Evolutionary conservation across 1,140 invertebrate genomes (phyloP), one percentile per base, ranked within the genome.

Genomic region (Atta colombica): DNA sequence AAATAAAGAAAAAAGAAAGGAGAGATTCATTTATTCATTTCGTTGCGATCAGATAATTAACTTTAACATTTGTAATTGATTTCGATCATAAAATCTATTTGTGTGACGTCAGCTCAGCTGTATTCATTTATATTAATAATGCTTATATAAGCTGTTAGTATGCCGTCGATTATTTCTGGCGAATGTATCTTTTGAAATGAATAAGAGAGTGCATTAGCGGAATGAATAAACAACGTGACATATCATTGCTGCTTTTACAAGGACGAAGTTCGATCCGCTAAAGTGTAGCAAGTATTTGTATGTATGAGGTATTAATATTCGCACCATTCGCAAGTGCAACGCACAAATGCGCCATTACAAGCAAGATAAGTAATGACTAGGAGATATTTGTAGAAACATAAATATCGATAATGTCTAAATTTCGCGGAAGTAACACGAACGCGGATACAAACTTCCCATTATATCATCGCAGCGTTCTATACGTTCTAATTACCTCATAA

Each of bases 401-500:
- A 82, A 82, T 74, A 61, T 45, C 39, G 35, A 74, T 72, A 45
- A 16, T 35, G 31, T 81, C 39, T 39, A n/a, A 69, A 39, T 55
- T 55, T 45, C 31, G 51, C 12, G 0, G 25, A 39, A 78, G 35
- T 14, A 58, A 61, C 18, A 0, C 61, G 12, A 66, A n/a, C 16
- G 10, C 31, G 18, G 14, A 49, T 28, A 60, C 35, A 53, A 60
- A 74, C 39, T 35, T 31, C 18, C 39, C 25, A 74, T 74, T 84
- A 31, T 61, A 18, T 72, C 21, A 14, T 61, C 14, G 18, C 14
- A 6, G 21, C 28, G 3, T 7, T 75, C 61, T 61, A 75, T 78
- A 8, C 18, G 10, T 63, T 71, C 45, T 68, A 75, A 61, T 94
- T 94, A 97, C 97, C 96, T 97, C 97, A 91, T 97, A 97, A 69